Conservation (phyloP, 2,113 vertebrate species). For the Nycticebus coucang region DNA sequence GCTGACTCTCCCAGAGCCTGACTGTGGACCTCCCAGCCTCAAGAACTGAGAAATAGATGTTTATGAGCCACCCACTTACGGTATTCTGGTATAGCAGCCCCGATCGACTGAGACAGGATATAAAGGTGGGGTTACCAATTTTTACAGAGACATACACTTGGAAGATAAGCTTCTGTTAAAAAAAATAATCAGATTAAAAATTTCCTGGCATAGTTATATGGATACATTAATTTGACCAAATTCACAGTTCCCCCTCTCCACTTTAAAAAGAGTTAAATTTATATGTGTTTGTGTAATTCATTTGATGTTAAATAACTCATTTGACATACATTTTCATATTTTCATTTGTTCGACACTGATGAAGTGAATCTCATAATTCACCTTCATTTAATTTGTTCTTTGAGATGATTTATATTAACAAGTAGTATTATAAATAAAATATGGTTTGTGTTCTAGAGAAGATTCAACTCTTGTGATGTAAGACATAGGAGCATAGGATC, state of each 20-base stretch:
- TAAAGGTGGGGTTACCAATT: not conserved
- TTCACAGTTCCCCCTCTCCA: not conserved
- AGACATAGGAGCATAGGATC: not conserved
- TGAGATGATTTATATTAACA: slow-evolving; percentile 37
- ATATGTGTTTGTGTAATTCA: not conserved
- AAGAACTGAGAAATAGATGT: not conserved
- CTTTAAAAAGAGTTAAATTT: slow-evolving; percentile 44
- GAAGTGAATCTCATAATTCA: slow-evolving; percentile 22
- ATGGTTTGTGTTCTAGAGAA: not conserved
- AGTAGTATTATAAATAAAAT: not conserved
- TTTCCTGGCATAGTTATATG: not conserved
- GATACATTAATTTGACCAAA: not conserved
- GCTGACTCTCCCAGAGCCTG: not conserved
- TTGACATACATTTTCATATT: not conserved
- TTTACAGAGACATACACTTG: not conserved
- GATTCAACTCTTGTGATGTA: not conserved
- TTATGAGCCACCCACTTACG: too few species aligned
- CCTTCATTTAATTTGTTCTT: slow-evolving; percentile 13
- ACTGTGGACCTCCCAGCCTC: not conserved
- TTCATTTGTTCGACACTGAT: slow-evolving; percentile 48
- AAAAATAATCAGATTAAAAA: not conserved
- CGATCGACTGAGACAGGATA: not conserved
- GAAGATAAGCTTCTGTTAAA: slow-evolving; percentile 18
- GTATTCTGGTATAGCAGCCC: not conserved
- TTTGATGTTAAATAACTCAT: slow-evolving; percentile 22